Evolutionary conservation across 2,888 invertebrate species (phyloP), one percentile per base, ranked within the genome.

Genomic region (Physocephala rufipes): DNA sequence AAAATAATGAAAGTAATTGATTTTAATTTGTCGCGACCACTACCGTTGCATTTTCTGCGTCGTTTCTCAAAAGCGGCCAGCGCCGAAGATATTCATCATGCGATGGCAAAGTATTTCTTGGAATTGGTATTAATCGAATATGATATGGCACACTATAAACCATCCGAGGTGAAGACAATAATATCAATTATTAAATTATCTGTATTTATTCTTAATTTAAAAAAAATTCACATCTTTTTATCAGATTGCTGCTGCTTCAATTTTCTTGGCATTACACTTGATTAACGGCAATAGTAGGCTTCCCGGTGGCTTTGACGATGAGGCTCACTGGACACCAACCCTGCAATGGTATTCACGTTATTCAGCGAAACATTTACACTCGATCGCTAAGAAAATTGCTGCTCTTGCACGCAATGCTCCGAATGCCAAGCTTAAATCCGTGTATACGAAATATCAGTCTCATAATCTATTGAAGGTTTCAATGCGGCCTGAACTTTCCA

Each of bases 31-130:
- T 93, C 95, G 9, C 90, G 93, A 77, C 97, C 99, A 0, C 88
- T 95, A 72, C 93, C 96, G 0, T 88, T 98, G 51, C 94, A 94
- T 80, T 99, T 99, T 82, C 88, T 98, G 55, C 89, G 98, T 74
- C 91, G 97, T 87, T 93, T 88, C 79, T 89, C 90, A 59, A 90
- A 90, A 86, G 86, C 86, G 80, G 89, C 90, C 13, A 89, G 89
- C 0, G 87, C 88, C 61, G 83, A 85, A 69, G 94, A 93, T 64
- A 87, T 88, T 64, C 88, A 89, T 26, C 95, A 96, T 82, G 91
- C 91, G 68, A 87, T 95, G 85, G 94, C 95, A 16, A 97, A 99
- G 87, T 99, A 96, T 84, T 90, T 98, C 71, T 89, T 96, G 80
- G 98, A 99, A 84, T 87, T 96, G 74, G 89, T 92, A 69, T 87